Conservation (phyloP, 37 sponge, comb jelly and placozoan species). For the Dysidea cf. avara region DNA sequence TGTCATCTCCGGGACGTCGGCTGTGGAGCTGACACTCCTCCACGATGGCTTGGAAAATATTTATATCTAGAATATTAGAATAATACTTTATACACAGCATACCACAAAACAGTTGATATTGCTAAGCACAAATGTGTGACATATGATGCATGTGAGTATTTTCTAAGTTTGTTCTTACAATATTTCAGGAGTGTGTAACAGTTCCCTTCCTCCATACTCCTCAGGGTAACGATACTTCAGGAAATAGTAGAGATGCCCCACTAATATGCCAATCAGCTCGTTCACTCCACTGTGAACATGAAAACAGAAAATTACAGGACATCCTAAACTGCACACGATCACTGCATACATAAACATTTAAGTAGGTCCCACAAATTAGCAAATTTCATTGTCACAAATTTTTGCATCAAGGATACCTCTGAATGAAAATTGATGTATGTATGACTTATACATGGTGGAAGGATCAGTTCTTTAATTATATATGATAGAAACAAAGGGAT, state of each 20-base stretch:
- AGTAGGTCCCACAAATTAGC: not conserved
- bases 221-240: constrained; percentile 92
- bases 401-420: not conserved
- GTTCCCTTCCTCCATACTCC: constrained; percentile 84
- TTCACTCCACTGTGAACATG: constrained; percentile 50
- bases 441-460: not conserved
- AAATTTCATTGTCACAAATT: constrained; percentile 3
- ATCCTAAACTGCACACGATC: not conserved
- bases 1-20: too few relatives aligned
- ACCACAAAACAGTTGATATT: too few relatives aligned
- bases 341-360: not conserved
- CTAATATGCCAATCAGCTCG: constrained; percentile 92
- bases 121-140: too few relatives aligned
- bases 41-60: too few relatives aligned
- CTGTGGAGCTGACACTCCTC: too few relatives aligned
- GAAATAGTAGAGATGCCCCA: constrained; percentile 97
- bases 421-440: not conserved
- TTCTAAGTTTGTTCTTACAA: constrained; percentile 55
- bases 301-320: not conserved
- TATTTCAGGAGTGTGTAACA: constrained; percentile 91
- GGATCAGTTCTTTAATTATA: too few relatives aligned
- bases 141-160: too few relatives aligned
- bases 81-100: too few relatives aligned
- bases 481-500: too few relatives aligned
- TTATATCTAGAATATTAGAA: too few relatives aligned